phyloP scores from a whole-genome alignment of 1,140 invertebrate species.

The Lepidotrigona ventralis region DNA sequence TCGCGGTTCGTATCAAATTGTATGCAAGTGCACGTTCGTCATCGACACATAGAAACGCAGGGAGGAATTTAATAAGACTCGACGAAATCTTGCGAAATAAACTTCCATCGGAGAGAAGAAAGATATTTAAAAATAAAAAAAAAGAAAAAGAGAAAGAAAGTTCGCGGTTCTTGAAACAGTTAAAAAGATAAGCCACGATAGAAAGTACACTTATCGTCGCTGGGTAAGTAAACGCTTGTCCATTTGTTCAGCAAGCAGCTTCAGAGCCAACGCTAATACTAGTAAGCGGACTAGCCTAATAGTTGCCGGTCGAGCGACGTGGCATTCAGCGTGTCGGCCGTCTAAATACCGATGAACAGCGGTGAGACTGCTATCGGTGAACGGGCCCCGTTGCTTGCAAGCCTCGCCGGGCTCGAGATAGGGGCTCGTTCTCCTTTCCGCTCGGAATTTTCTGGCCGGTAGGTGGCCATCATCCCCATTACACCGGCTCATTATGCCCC shows the following conservation, averaged over 20 bases:
- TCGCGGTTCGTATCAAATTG: neutral
- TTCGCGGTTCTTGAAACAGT: neutral
- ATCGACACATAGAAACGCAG: neutral
- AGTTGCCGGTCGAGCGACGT: conserved; percentile 32
- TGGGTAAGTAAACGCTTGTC: neutral
- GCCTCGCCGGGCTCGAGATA: neutral
- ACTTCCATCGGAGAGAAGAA: too few species aligned
- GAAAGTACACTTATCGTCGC: conserved; percentile 44
- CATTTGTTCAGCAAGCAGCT: conserved; percentile 18
- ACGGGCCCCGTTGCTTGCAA: conserved; percentile 6
- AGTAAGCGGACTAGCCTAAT: conserved; percentile 17
- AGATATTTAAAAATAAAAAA: too few species aligned
- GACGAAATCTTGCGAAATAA: too few species aligned
- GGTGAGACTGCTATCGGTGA: neutral
- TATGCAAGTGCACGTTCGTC: neutral
- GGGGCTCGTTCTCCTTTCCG: conserved; percentile 22
- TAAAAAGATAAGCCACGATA: conserved; percentile 42
- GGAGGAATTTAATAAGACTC: too few species aligned
- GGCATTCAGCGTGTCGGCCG: conserved; percentile 49
- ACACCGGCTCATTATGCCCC: conserved; percentile 73
- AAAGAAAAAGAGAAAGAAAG: too few species aligned
- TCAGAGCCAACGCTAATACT: neutral
- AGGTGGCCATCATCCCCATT: conserved; percentile 72
- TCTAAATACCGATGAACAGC: conserved; percentile 52
- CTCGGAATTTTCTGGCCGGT: conserved; percentile 57